phyloP scores from a whole-genome alignment of 2,888 invertebrate genomes.

The Nomada fabriciana region DNA sequence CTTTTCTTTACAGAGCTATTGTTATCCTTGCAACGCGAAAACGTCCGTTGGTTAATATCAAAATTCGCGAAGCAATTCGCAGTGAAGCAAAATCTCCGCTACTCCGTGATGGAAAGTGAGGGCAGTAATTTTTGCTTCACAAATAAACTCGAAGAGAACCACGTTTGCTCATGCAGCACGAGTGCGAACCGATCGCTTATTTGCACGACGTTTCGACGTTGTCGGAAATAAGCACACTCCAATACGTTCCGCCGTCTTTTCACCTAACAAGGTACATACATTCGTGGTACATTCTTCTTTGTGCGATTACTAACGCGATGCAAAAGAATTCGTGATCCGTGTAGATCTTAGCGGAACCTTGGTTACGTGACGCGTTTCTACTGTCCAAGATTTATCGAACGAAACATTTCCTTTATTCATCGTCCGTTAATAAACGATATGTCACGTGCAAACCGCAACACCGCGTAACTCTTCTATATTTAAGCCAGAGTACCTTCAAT shows the following conservation, averaged over 20 bases:
- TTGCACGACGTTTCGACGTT: slow-evolving; percentile 46
- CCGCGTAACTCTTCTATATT: slow-evolving; percentile 4
- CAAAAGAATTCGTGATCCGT: not conserved
- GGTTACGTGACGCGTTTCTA: not conserved
- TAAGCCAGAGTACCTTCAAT: not conserved
- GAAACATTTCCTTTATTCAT: slow-evolving; percentile 18
- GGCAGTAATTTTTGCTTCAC: slow-evolving; percentile 45
- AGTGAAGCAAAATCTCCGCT: not conserved
- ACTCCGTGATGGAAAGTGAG: not conserved
- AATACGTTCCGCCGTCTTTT: slow-evolving; percentile 5
- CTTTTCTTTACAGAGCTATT: not conserved
- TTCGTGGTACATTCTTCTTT: slow-evolving; percentile 15
- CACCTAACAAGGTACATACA: slow-evolving; percentile 1
- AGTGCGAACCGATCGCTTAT: slow-evolving; percentile 53
- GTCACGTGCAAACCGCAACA: not conserved
- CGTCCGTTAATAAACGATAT: slow-evolving; percentile 5
- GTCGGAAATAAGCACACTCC: slow-evolving; percentile 52
- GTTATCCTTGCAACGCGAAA: not conserved
- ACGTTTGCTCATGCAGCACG: slow-evolving; percentile 28
- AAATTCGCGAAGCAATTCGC: not conserved
- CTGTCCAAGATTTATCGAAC: not conserved
- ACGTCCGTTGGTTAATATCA: slow-evolving; percentile 40
- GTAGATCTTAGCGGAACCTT: not conserved
- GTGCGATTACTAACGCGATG: not conserved
- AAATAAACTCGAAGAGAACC: slow-evolving; percentile 52